Percentiles rank a stretch among this genome's conserved stretches.
Evolutionary conservation across 1,140 invertebrate species (phyloP).

Genomic region (Mya arenaria): DNA sequence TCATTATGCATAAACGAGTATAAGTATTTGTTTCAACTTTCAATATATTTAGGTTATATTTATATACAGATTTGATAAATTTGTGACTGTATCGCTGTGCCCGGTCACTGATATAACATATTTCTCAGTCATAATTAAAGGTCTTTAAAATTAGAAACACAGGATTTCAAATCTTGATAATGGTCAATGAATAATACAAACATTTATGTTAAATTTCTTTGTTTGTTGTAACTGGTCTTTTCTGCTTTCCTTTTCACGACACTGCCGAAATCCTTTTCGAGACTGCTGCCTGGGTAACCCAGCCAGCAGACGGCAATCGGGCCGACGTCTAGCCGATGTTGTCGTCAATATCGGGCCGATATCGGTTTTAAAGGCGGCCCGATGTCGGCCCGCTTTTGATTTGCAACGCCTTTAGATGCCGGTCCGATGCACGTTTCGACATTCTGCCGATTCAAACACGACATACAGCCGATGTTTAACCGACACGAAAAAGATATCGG

Average conservation of each 20-base stretch:
- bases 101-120: slow-evolving; percentile 22
- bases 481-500: no score
- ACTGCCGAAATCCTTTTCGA: slow-evolving; percentile 29
- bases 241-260: slow-evolving; percentile 32
- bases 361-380: no score
- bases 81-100: slow-evolving; percentile 32
- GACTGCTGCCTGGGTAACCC: slow-evolving; percentile 17
- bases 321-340: no score
- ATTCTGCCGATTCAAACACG: no score
- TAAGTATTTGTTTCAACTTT: slow-evolving; percentile 34
- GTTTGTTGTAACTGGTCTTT: slow-evolving; percentile 33
- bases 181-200: slow-evolving; percentile 32
- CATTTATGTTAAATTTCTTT: slow-evolving; percentile 33
- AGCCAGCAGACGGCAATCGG: no score
- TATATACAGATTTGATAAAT: slow-evolving; percentile 32
- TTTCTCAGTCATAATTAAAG: slow-evolving; percentile 30
- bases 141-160: slow-evolving; percentile 33
- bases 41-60: slow-evolving; percentile 35
- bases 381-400: no score
- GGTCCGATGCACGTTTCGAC: no score
- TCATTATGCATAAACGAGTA: slow-evolving; percentile 26
- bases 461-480: no score
- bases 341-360: no score
- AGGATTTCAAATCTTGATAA: slow-evolving; percentile 17
- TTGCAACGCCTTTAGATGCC: no score